phyloP scores from a whole-genome alignment of 2,797 vertebrate species.

The Echiichthys vipera region DNA sequence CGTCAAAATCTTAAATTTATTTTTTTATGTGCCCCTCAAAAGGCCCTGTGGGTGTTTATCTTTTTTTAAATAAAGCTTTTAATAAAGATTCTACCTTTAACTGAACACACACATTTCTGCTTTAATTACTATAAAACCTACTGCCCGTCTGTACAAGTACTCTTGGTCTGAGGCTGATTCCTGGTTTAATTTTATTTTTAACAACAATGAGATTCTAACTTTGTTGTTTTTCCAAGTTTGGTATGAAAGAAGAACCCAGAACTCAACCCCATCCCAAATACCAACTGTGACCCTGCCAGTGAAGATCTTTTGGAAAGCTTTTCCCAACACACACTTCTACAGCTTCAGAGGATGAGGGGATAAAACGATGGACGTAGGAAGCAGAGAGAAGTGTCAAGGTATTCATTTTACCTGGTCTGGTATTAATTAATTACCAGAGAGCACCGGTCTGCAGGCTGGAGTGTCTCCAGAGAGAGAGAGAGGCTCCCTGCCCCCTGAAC shows the following conservation, averaged over 20 bases:
- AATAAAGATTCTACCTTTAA: too few relatives aligned
- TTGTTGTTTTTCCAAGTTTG: neutral
- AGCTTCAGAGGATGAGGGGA: neutral
- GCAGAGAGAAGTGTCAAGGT: neutral
- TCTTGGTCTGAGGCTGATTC: neutral
- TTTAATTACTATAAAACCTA: neutral
- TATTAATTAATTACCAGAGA: too few relatives aligned
- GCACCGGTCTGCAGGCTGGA: neutral
- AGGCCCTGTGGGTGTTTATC: too few relatives aligned
- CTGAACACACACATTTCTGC: neutral
- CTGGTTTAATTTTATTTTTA: neutral
- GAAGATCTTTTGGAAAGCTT: neutral
- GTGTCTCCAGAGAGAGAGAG: neutral
- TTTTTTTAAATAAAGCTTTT: too few relatives aligned
- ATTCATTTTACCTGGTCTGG: too few relatives aligned
- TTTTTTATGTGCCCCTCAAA: too few relatives aligned
- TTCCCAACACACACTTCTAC: neutral
- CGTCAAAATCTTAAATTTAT: too few relatives aligned
- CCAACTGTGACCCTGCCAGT: too few relatives aligned
- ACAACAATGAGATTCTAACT: neutral
- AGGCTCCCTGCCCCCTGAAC: slow-evolving; percentile 54
- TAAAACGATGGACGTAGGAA: too few relatives aligned
- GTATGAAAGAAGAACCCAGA: neutral
- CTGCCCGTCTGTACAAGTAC: neutral
- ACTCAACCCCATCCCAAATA: neutral